Evolutionary conservation across 2,113 vertebrate genomes (phyloP).

Genomic region (Halcyon malimbica): DNA sequence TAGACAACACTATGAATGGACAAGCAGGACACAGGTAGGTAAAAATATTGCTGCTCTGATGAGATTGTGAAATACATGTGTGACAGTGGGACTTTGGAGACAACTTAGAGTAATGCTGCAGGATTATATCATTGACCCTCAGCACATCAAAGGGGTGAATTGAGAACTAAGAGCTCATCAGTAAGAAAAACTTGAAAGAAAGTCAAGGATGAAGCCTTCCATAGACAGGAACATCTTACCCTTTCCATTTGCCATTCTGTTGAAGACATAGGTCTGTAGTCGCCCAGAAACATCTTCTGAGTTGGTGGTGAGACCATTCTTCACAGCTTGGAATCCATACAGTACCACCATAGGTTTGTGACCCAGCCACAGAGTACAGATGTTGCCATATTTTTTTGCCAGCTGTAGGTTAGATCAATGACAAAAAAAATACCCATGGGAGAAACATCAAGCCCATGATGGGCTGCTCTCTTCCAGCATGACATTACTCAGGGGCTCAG

Average conservation of each 20-base stretch:
- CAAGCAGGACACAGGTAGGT: neutral
- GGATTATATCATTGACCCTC: neutral
- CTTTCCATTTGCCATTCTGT: slow-evolving; percentile 22
- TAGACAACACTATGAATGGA: neutral
- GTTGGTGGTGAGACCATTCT: slow-evolving; percentile 43
- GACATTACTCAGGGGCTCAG: neutral
- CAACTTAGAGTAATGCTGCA: neutral
- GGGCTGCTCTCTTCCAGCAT: neutral
- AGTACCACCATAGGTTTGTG: neutral
- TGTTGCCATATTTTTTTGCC: slow-evolving; percentile 28
- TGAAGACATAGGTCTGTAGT: slow-evolving; percentile 2
- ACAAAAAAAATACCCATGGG: neutral
- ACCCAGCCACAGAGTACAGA: slow-evolving; percentile 65
- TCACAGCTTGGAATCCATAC: slow-evolving; percentile 47
- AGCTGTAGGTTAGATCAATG: slow-evolving; percentile 20
- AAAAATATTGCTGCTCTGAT: neutral
- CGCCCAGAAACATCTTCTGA: slow-evolving; percentile 24
- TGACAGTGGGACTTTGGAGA: neutral
- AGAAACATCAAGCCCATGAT: neutral
- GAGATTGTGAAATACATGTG: neutral
- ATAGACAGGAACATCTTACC: neutral
- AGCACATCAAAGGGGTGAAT: neutral
- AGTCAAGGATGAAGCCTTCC: neutral
- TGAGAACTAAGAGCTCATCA: neutral
- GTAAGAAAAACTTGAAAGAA: neutral